Percentiles rank a stretch among this genome's conserved stretches.
Conservation (phyloP, 2,888 invertebrate species). For the Drosophila quinaria region DNA sequence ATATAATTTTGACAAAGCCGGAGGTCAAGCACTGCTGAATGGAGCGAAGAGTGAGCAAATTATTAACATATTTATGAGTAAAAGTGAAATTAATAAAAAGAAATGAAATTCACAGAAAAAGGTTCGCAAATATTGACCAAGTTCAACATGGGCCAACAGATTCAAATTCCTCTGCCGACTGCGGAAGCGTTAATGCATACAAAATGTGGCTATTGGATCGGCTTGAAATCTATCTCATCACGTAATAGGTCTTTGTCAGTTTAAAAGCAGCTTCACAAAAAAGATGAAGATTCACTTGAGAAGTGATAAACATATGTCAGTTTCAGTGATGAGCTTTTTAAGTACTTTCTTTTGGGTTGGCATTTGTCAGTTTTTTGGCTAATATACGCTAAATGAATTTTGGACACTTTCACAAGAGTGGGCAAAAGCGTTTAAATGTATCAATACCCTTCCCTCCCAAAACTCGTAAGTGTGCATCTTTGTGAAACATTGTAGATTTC, state of each 20-base stretch:
- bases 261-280: conserved; percentile 12
- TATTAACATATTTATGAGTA: conserved; percentile 83
- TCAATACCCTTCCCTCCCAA: conserved; percentile 1
- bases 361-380: conserved; percentile 33
- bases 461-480: too few species aligned
- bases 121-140: conserved; percentile 74
- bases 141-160: conserved; percentile 27
- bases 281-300: conserved; percentile 15
- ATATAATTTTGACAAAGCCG: conserved; percentile 39
- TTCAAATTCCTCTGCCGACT: conserved; percentile 2
- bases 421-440: conserved; percentile 13
- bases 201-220: conserved; percentile 29
- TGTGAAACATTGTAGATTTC: conserved; percentile 28
- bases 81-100: conserved; percentile 80
- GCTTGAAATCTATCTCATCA: conserved; percentile 9
- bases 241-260: conserved; percentile 23
- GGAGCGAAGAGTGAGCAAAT: conserved; percentile 58
- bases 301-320: conserved; percentile 49
- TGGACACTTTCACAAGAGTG: conserved; percentile 66
- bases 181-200: conserved; percentile 45
- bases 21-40: conserved; percentile 13
- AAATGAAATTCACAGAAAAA: conserved; percentile 40
- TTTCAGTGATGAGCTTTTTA: conserved; percentile 33
- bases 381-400: conserved; percentile 58
- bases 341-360: conserved; percentile 57